phyloP scores from a whole-genome alignment of 2,888 invertebrate genomes.

The Malacosoma neustria region DNA sequence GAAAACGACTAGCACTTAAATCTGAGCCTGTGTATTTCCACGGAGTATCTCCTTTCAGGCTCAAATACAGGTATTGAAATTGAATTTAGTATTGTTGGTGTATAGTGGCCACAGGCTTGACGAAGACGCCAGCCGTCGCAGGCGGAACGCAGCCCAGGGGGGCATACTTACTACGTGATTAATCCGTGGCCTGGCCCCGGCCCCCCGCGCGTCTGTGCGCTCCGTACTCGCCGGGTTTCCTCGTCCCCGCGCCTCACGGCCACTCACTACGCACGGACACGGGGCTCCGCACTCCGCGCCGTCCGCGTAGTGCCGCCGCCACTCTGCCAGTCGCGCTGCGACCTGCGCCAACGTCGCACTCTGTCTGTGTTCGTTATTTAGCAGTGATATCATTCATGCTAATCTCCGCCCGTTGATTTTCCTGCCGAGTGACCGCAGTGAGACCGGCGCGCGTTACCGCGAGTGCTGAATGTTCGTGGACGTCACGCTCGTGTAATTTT shows the following conservation, averaged over 20 bases:
- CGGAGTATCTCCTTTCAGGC: constrained; percentile 72
- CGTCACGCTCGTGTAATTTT: constrained; percentile 58
- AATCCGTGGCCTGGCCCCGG: constrained; percentile 53
- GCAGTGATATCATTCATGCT: constrained; percentile 63
- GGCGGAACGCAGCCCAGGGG: constrained; percentile 42
- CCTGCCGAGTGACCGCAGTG: constrained; percentile 62
- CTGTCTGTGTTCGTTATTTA: constrained; percentile 25
- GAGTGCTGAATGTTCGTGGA: constrained; percentile 65
- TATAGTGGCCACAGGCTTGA: constrained; percentile 61
- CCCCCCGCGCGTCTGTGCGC: constrained; percentile 44
- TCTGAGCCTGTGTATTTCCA: constrained; percentile 62
- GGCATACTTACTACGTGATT: constrained; percentile 74
- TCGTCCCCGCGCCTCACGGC: constrained; percentile 75
- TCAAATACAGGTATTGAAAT: constrained; percentile 61
- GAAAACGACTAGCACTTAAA: constrained; percentile 50
- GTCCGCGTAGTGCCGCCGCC: constrained; percentile 53
- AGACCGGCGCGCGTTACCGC: constrained; percentile 50
- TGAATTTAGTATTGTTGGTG: constrained; percentile 70
- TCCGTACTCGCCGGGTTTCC: constrained; percentile 73
- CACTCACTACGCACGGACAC: constrained; percentile 74
- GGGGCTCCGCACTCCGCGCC: constrained; percentile 31
- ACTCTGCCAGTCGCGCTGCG: constrained; percentile 64
- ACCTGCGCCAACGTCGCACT: constrained; percentile 63
- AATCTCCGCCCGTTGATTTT: constrained; percentile 64
- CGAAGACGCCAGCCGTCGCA: constrained; percentile 28